Percentiles rank a stretch among this genome's conserved stretches.
Evolutionary conservation across 1,140 invertebrate genomes (phyloP).

Genomic region (Sarcophaga peregrina): DNA sequence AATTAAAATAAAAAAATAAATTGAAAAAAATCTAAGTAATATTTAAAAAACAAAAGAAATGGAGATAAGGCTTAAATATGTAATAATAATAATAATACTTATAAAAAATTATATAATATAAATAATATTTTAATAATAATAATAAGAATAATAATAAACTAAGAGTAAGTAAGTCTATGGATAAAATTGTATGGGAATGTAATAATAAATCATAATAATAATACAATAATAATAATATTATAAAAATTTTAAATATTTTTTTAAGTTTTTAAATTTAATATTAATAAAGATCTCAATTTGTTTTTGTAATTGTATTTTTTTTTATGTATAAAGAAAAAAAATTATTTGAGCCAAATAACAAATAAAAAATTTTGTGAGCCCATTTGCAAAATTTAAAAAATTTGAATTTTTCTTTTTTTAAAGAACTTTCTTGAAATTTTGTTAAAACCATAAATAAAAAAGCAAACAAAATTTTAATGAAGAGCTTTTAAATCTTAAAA

Average conservation of each 20-base stretch:
- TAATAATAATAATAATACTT: neutral
- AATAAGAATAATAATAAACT: constrained; percentile 3
- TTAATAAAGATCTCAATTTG: constrained; percentile 2
- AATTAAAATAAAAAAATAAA: constrained; percentile 18
- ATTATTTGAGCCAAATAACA: neutral
- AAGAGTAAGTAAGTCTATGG: neutral
- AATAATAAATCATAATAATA: neutral
- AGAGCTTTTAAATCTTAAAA: neutral
- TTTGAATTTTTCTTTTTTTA: no score
- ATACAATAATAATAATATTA: neutral
- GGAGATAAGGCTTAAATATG: neutral
- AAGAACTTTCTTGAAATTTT: constrained; percentile 44
- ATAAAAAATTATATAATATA: constrained; percentile 24
- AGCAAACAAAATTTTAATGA: constrained; percentile 26
- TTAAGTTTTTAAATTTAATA: neutral
- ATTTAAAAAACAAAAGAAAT: neutral
- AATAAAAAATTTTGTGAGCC: constrained; percentile 29
- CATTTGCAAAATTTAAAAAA: constrained; percentile 8
- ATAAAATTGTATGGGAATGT: neutral
- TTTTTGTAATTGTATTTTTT: neutral
- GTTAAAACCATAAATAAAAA: neutral
- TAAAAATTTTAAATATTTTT: neutral
- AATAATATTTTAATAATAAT: neutral
- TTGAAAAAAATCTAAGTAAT: neutral
- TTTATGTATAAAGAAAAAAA: neutral